phyloP scores from a whole-genome alignment of 1,140 invertebrate genomes.

The Oryctes rhinoceros region DNA sequence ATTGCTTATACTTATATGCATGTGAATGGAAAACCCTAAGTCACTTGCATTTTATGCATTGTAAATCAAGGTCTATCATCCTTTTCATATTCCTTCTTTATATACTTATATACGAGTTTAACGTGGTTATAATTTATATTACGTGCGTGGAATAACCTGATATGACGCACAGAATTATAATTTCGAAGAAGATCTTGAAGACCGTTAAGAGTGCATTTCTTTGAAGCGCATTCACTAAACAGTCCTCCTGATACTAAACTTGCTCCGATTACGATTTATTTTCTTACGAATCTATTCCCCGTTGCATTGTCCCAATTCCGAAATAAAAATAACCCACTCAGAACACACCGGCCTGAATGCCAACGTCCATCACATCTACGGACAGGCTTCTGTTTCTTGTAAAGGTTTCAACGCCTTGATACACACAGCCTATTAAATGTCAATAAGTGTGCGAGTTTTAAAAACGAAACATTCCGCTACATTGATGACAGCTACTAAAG shows the following conservation, averaged over 20 bases:
- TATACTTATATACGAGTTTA: too few species aligned
- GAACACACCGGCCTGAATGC: neutral
- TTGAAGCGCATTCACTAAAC: neutral
- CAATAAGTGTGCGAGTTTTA: conserved; percentile 1
- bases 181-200: neutral
- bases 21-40: too few species aligned
- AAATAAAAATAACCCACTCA: conserved; percentile 22
- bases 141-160: neutral
- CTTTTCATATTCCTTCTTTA: too few species aligned
- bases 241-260: neutral
- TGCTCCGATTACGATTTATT: conserved; percentile 1
- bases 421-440: conserved; percentile 9
- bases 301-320: conserved; percentile 29
- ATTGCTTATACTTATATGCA: too few species aligned
- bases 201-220: neutral
- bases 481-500: too few species aligned
- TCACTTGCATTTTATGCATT: too few species aligned
- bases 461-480: neutral
- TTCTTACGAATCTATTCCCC: conserved; percentile 4
- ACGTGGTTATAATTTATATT: too few species aligned
- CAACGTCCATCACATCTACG: neutral
- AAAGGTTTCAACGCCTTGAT: neutral
- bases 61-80: too few species aligned
- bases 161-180: neutral
- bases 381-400: neutral